These are phyloP conservation scores for Mimas tiliae DNA, from an alignment of 2,888 invertebrate species.

Conservation along the genomic window DNA sequence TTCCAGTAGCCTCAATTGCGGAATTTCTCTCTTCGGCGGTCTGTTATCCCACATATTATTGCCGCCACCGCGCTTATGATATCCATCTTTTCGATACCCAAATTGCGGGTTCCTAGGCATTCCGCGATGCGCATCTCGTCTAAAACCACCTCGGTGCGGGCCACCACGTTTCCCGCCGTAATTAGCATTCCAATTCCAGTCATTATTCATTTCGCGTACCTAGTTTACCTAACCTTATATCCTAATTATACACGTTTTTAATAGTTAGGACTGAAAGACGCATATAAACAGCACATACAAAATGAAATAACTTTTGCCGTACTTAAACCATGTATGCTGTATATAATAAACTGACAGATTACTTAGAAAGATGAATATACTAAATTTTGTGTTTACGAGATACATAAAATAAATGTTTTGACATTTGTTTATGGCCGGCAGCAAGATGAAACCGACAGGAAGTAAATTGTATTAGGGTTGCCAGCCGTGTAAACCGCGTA, in stretches of 20 bases:
- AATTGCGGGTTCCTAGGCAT: constrained; percentile 29
- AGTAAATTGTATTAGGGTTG: too few species aligned
- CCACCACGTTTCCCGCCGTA: constrained; percentile 38
- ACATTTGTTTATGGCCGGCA: too few species aligned
- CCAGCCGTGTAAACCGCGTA: too few species aligned
- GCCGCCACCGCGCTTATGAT: constrained; percentile 7
- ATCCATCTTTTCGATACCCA: constrained; percentile 3
- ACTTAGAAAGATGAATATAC: too few species aligned
- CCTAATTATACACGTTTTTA: neutral
- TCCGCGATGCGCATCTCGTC: constrained; percentile 34
- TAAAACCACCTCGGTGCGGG: constrained; percentile 36
- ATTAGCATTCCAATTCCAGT: constrained; percentile 38
- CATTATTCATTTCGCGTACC: constrained; percentile 39
- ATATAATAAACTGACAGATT: neutral
- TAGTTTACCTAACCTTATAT: constrained; percentile 25
- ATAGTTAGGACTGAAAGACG: neutral
- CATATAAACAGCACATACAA: neutral
- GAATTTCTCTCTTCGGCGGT: constrained; percentile 48
- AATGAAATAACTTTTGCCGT: neutral
- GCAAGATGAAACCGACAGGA: too few species aligned
- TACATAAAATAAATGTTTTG: too few species aligned
- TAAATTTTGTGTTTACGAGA: neutral
- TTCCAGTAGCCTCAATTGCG: constrained; percentile 86
- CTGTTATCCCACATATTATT: constrained; percentile 37
- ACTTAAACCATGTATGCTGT: neutral